A percentile compares a stretch with the other conserved stretches of the same genome.
Conservation (phyloP, 2,797 vertebrate species). For the Sciaenops ocellatus region DNA sequence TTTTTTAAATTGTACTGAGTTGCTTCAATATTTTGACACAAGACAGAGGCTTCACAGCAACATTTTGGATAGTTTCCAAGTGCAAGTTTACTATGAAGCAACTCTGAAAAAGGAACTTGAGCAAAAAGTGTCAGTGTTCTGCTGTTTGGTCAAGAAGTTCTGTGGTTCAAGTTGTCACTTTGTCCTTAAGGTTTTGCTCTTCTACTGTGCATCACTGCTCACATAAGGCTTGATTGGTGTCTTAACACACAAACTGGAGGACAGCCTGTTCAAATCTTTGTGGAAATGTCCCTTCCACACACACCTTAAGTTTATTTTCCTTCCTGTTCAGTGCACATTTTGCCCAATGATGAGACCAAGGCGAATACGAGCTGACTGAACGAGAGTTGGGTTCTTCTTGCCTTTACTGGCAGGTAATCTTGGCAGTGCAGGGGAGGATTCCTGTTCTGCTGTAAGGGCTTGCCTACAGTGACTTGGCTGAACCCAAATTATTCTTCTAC, state of each 20-base stretch:
- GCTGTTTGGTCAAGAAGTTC: neutral
- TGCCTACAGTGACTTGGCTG: conserved; percentile 87
- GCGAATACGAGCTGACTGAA: conserved; percentile 91
- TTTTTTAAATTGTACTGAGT: neutral
- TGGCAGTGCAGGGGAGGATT: conserved; percentile 89
- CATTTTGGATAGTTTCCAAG: neutral
- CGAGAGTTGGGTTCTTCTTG: conserved; percentile 78
- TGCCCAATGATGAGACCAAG: conserved; percentile 93
- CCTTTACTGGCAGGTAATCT: conserved; percentile 93
- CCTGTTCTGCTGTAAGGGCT: conserved; percentile 94
- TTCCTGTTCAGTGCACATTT: neutral
- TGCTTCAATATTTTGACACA: neutral
- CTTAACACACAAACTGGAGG: neutral
- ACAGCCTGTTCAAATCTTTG: neutral
- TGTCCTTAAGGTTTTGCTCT: neutral
- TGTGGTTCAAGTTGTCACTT: neutral
- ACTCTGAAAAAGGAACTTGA: neutral
- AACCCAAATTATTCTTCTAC: conserved; percentile 60
- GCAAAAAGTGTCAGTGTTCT: neutral
- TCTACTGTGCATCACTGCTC: neutral
- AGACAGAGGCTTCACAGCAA: neutral
- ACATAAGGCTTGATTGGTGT: neutral
- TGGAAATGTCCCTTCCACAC: neutral
- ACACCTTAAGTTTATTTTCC: neutral
- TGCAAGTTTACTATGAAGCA: neutral